Evolutionary conservation across 1,140 invertebrate species (phyloP).

Genomic region (Ostrea denselamellosa): DNA sequence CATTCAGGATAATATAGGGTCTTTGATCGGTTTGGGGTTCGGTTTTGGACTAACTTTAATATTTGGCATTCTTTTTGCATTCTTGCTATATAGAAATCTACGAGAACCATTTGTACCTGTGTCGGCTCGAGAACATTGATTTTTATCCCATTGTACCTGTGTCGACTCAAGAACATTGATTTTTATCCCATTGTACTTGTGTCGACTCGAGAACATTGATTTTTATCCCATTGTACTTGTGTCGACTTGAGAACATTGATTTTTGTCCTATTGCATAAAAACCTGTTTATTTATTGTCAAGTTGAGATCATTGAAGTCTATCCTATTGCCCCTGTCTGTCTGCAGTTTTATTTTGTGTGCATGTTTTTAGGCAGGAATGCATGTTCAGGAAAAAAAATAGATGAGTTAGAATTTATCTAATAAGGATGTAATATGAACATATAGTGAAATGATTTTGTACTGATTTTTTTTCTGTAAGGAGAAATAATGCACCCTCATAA

Average conservation of each 20-base stretch:
- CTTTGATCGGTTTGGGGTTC: conserved; percentile 1
- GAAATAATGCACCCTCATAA: no score
- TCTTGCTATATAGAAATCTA: conserved; percentile 9
- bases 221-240: background rate
- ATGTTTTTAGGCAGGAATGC: background rate
- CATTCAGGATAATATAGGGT: background rate
- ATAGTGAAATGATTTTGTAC: no score
- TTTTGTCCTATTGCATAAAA: no score
- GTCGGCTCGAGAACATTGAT: background rate
- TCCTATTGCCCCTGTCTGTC: background rate
- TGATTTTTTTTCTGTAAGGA: no score
- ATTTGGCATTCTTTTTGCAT: background rate
- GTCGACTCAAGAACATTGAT: no score
- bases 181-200: background rate
- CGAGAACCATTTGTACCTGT: background rate
- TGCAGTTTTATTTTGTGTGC: background rate
- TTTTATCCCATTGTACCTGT: background rate
- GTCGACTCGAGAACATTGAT: background rate
- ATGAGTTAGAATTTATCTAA: no score
- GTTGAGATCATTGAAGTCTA: no score
- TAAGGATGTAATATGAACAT: no score
- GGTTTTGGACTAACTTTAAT: conserved; percentile 23
- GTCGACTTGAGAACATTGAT: no score
- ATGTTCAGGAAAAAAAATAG: background rate
- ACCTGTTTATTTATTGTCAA: no score